phyloP scores from a whole-genome alignment of 2,113 vertebrate species.

The Podiceps cristatus region DNA sequence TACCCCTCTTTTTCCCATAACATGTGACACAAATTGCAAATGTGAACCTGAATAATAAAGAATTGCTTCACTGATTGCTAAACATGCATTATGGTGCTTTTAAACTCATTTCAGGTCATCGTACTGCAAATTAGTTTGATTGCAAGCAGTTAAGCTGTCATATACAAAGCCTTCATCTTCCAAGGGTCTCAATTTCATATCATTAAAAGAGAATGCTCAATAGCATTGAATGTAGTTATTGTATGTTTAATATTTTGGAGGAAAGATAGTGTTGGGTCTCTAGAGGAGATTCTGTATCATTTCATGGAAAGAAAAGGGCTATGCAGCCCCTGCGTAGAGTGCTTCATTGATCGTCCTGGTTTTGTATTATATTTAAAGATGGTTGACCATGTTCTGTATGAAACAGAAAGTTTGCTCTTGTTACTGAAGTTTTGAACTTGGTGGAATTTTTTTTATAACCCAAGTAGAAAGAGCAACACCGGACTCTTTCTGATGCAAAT shows the following conservation, averaged over 20 bases:
- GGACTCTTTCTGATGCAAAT: not conserved
- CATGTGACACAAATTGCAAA: conserved; percentile 47
- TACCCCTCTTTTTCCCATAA: not conserved
- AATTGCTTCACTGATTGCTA: conserved; percentile 67
- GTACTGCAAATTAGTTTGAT: conserved; percentile 73
- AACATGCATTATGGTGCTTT: conserved; percentile 69
- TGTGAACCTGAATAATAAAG: conserved; percentile 65
- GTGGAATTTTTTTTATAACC: not conserved
- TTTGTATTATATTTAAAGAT: not conserved
- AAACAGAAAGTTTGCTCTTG: not conserved
- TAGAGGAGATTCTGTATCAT: not conserved
- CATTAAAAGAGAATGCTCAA: not conserved
- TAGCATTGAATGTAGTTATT: not conserved
- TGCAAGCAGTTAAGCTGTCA: conserved; percentile 75
- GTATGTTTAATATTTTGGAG: not conserved
- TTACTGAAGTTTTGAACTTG: not conserved
- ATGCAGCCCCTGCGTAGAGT: not conserved
- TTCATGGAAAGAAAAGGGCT: not conserved
- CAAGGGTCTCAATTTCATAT: conserved; percentile 7
- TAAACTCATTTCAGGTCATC: conserved; percentile 72
- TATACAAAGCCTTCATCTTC: conserved; percentile 34
- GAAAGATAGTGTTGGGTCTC: not conserved
- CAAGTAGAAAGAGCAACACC: not conserved
- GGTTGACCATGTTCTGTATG: accelerated
- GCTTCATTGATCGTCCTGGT: not conserved